These are phyloP conservation scores for Drosophila bipectinata DNA, from an alignment of 1,140 invertebrate species.

Conservation along the genomic window DNA sequence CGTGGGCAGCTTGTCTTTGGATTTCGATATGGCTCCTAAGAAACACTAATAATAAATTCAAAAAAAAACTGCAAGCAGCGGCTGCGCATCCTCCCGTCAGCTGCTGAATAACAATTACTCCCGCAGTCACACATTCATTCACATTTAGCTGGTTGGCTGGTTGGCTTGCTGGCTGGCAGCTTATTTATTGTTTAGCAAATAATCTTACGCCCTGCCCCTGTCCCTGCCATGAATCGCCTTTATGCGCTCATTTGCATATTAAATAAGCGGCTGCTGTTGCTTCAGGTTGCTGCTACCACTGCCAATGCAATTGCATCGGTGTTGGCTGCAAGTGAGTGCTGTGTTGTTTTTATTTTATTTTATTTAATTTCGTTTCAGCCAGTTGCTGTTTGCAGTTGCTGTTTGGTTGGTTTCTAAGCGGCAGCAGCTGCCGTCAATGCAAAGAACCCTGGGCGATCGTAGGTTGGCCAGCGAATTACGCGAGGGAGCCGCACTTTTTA, in stretches of 20 bases:
- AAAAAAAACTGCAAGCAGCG: constrained; percentile 44
- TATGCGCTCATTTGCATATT: constrained; percentile 82
- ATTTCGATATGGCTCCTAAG: background rate
- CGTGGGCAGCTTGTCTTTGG: constrained; percentile 48
- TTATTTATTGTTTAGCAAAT: constrained; percentile 78
- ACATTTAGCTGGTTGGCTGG: constrained; percentile 9
- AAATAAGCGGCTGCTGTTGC: constrained; percentile 62
- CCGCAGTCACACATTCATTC: constrained; percentile 1
- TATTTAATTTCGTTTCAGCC: constrained; percentile 13
- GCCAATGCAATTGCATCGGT: constrained; percentile 36
- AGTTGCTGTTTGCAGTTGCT: constrained; percentile 29
- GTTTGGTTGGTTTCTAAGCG: constrained; percentile 68
- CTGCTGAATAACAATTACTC: constrained; percentile 73
- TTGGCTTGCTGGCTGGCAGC: constrained; percentile 36
- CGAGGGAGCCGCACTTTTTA: constrained; percentile 48
- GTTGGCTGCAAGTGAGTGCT: constrained; percentile 44
- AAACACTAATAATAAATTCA: constrained; percentile 36
- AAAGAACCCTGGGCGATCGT: constrained; percentile 59
- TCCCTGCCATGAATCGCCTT: constrained; percentile 76
- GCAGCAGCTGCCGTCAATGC: constrained; percentile 64
- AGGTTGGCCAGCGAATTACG: constrained; percentile 68
- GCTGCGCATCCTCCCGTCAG: constrained; percentile 65
- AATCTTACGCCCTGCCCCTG: constrained; percentile 43
- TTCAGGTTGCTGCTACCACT: constrained; percentile 14
- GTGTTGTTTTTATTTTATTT: constrained; percentile 25